Percentiles rank a stretch among this genome's conserved stretches.
phyloP scores from a whole-genome alignment of 2,113 vertebrate genomes.

The Poeciliopsis occidentalis region DNA sequence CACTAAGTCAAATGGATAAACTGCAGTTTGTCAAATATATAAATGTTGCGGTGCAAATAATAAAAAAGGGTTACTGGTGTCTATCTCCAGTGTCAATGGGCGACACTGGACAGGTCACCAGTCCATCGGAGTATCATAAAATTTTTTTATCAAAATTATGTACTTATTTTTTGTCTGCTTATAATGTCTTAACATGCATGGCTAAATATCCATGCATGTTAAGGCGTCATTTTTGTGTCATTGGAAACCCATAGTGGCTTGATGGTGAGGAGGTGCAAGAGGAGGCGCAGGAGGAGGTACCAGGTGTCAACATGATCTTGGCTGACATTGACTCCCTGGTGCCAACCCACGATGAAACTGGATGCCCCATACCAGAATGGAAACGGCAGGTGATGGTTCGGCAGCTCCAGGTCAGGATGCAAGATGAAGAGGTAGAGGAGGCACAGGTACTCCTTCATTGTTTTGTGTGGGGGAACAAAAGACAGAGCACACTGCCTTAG shows the following conservation, averaged over 20 bases:
- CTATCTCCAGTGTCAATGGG: too few relatives aligned
- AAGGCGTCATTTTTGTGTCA: conserved; percentile 1
- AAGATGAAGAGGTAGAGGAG: conserved; percentile 68
- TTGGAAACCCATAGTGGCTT: conserved; percentile 54
- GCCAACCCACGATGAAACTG: conserved; percentile 88
- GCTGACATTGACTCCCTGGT: conserved; percentile 88
- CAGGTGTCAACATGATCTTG: conserved; percentile 63
- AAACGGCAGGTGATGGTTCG: conserved; percentile 96
- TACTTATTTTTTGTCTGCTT: background rate
- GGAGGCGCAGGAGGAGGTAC: conserved; percentile 12
- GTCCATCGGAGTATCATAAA: too few relatives aligned
- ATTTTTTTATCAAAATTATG: background rate
- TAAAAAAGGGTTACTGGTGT: background rate
- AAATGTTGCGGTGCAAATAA: background rate
- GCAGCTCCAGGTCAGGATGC: conserved; percentile 85
- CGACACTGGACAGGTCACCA: too few relatives aligned
- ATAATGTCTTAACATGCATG: background rate
- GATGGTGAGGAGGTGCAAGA: conserved; percentile 37
- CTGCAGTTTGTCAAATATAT: too few relatives aligned
- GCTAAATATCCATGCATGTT: background rate
- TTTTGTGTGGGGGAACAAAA: background rate
- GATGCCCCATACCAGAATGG: conserved; percentile 90
- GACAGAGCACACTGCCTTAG: background rate
- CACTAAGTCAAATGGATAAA: background rate
- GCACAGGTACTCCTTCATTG: conserved; percentile 74